phyloP scores from a whole-genome alignment of 2,797 vertebrate genomes.

The Tiaroga cobitis region DNA sequence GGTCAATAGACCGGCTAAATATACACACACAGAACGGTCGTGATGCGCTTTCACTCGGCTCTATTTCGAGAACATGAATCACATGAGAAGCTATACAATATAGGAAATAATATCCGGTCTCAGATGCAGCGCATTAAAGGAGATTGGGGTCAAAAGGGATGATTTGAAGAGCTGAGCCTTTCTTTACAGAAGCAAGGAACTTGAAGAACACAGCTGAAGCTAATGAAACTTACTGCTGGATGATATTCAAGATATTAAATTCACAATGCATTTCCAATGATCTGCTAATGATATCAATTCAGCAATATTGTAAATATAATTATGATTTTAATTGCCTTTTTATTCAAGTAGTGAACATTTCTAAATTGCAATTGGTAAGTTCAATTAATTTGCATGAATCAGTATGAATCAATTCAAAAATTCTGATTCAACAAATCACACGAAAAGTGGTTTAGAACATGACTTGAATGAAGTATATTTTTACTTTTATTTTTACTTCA shows the following conservation, averaged over 20 bases:
- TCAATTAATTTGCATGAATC: not conserved
- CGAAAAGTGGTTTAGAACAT: constrained; percentile 21
- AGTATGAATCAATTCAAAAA: not conserved
- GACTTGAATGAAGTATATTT: not conserved
- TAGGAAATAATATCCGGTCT: constrained; percentile 37
- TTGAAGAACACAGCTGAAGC: not conserved
- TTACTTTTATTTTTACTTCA: too few species aligned
- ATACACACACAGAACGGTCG: constrained; percentile 34
- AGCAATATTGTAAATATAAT: not conserved
- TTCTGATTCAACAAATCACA: not conserved
- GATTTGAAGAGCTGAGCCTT: not conserved
- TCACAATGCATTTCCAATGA: not conserved
- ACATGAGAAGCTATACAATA: constrained; percentile 59
- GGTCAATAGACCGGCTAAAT: constrained; percentile 56
- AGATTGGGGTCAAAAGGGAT: constrained; percentile 40
- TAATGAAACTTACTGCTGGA: not conserved
- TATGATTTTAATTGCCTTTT: not conserved
- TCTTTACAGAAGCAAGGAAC: not conserved
- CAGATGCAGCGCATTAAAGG: constrained; percentile 32
- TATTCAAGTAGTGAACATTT: not conserved
- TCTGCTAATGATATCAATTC: not conserved
- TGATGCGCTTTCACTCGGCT: constrained; percentile 52
- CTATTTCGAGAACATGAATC: constrained; percentile 58
- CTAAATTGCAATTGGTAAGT: not conserved
- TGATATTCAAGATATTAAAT: not conserved